A percentile compares a stretch with the other conserved stretches of the same genome.
These are phyloP conservation scores for Misgurnus anguillicaudatus DNA, from an alignment of 2,113 vertebrate genomes.

Conservation along the genomic window DNA sequence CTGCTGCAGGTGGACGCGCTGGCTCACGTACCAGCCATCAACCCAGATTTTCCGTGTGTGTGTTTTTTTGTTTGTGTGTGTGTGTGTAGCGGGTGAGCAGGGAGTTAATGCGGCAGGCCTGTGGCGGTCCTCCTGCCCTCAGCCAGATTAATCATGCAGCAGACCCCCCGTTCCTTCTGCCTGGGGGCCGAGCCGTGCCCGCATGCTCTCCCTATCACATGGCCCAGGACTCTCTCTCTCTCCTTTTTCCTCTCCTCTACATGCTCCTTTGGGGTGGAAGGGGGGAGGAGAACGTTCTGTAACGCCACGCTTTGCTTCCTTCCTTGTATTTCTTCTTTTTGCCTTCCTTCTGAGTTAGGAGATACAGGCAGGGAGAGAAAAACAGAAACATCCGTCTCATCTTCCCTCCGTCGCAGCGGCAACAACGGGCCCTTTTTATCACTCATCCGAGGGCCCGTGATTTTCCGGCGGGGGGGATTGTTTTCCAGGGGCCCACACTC, in stretches of 20 bases:
- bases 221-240: constrained; percentile 64
- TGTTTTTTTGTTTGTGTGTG: constrained; percentile 43
- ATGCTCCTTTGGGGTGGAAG: constrained; percentile 53
- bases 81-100: constrained; percentile 66
- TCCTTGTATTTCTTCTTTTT: constrained; percentile 46
- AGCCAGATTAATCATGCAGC: constrained; percentile 98
- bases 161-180: constrained; percentile 86
- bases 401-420: constrained; percentile 59
- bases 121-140: constrained; percentile 88
- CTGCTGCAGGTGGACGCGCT: constrained; percentile 57
- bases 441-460: constrained; percentile 70
- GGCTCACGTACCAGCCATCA: constrained; percentile 51
- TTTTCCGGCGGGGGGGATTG: constrained; percentile 31
- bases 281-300: constrained; percentile 61
- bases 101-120: constrained; percentile 80
- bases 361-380: constrained; percentile 60
- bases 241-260: constrained; percentile 43
- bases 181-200: constrained; percentile 84
- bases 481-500: constrained; percentile 71
- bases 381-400: constrained; percentile 70
- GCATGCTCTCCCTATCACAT: constrained; percentile 90
- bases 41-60: constrained; percentile 53
- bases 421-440: constrained; percentile 74
- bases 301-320: constrained; percentile 62
- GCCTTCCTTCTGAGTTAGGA: constrained; percentile 62